Evolutionary conservation across 64 coral and sea anemone genomes (phyloP), one percentile per base, ranked within the genome.

Genomic region (Dendronephthya gigantea): DNA sequence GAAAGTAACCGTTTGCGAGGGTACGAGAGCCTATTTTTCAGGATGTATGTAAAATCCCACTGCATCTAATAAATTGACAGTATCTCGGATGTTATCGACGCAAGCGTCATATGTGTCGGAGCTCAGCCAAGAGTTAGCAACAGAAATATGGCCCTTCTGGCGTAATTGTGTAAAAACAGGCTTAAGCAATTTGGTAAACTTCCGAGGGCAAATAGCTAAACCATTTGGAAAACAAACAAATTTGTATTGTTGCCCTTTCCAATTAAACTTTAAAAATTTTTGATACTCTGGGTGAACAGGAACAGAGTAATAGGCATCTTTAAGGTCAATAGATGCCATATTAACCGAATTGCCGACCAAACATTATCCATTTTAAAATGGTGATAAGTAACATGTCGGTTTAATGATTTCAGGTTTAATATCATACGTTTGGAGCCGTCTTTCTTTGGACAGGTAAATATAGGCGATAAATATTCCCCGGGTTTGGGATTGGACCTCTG

Each of bases 251-350:
- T 25, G 7, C 9, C 66, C 66, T 32, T 70, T 70, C 66, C 66
- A 70, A 8, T 7, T 25, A 70, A 70, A 70, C 30, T 70, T 70
- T 7, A 70, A n/a, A 32, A 12, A 70, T 70, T 70, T 70, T 70
- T 70, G 66, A 32, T 25, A n/a, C 66, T 70, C 66, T 8, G 17
- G 6, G 30, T 70, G 66, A n/a, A 70, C 27, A 70, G 66, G 66
- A 7, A 70, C 66, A 70, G 66, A 70, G 66, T 70, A 70, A 70
- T 70, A 70, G n/a, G n/a, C n/a, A n/a, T n/a, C n/a, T n/a, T n/a
- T n/a, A n/a, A n/a, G n/a, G n/a, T n/a, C n/a, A n/a, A n/a, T n/a
- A n/a, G n/a, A n/a, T n/a, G n/a, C n/a, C n/a, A n/a, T n/a, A n/a
- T n/a, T n/a, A n/a, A n/a, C n/a, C n/a, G n/a, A n/a, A n/a, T n/a